A percentile compares a stretch with the other conserved stretches of the same genome.
Conservation (phyloP, 1,140 invertebrate genomes). For the Cheumatopsyche charites region DNA sequence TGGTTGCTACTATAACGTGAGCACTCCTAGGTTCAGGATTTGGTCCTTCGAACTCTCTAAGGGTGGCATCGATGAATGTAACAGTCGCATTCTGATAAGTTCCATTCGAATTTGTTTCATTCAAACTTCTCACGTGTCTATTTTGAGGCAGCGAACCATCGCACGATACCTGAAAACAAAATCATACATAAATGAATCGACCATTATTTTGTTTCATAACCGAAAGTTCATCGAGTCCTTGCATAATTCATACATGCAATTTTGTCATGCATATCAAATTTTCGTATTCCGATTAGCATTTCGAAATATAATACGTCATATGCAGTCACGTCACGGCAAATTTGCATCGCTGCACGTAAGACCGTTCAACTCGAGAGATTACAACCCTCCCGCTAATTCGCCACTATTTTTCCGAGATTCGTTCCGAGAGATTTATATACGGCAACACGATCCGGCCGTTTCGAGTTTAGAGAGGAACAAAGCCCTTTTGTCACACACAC, state of each 20-base stretch:
- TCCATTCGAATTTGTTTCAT: neutral
- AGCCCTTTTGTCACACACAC: conserved; percentile 9
- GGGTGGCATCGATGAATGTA: conserved; percentile 36
- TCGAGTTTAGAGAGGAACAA: conserved; percentile 5
- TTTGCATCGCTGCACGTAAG: too few species aligned
- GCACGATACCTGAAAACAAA: too few species aligned
- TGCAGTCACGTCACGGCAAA: too few species aligned
- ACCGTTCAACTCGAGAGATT: too few species aligned
- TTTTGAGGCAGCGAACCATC: too few species aligned
- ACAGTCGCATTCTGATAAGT: conserved; percentile 43
- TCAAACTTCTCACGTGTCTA: too few species aligned
- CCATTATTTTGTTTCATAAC: neutral
- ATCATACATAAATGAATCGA: neutral
- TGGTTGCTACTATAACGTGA: conserved; percentile 46
- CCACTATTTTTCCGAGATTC: neutral
- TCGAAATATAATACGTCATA: too few species aligned
- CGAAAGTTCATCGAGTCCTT: neutral
- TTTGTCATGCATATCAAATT: too few species aligned
- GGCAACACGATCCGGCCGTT: neutral
- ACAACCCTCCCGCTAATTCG: too few species aligned
- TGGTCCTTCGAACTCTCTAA: conserved; percentile 44
- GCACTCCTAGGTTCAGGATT: conserved; percentile 43
- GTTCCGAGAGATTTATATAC: neutral
- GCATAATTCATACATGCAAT: neutral
- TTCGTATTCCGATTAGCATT: too few species aligned